A percentile compares a stretch with the other conserved stretches of the same genome.
Evolutionary conservation across 2,797 vertebrate species (phyloP).

Genomic region (Gadopsis marmoratus): DNA sequence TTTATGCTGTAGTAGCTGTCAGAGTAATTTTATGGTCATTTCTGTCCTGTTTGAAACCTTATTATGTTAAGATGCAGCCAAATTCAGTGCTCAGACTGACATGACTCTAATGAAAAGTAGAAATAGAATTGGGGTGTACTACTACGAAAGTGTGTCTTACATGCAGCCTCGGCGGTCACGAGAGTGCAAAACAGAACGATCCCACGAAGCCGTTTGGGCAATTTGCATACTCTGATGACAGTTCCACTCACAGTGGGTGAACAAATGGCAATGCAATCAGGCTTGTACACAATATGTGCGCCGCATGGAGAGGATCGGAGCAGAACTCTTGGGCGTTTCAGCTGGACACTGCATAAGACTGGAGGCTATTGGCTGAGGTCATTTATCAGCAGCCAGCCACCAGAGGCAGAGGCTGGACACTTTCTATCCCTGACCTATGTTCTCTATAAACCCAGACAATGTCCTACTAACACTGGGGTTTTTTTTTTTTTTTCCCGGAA

Average conservation of each 20-base stretch:
- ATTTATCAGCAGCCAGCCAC: constrained; percentile 70
- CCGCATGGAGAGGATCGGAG: constrained; percentile 44
- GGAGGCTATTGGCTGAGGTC: constrained; percentile 62
- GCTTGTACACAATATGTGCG: constrained; percentile 27
- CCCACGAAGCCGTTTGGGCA: constrained; percentile 12
- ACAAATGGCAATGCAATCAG: constrained; percentile 31
- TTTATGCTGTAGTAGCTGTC: neutral
- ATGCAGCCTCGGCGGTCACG: neutral
- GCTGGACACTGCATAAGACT: constrained; percentile 59
- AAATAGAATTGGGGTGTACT: neutral
- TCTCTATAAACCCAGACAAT: constrained; percentile 69
- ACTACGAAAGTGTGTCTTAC: neutral
- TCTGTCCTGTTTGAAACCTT: neutral
- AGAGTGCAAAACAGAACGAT: constrained; percentile 1
- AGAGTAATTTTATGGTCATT: neutral
- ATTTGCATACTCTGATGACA: constrained; percentile 39
- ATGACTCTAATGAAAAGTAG: neutral
- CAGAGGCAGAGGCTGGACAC: constrained; percentile 49
- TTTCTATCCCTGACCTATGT: constrained; percentile 70
- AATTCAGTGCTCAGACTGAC: neutral
- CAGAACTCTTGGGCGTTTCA: constrained; percentile 50
- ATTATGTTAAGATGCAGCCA: too few species aligned
- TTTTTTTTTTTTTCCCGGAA: constrained; percentile 24
- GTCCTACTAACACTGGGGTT: constrained; percentile 57
- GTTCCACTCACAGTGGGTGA: constrained; percentile 40